Conservation (phyloP, 2,113 vertebrate genomes). For the Opisthocomus hoazin region DNA sequence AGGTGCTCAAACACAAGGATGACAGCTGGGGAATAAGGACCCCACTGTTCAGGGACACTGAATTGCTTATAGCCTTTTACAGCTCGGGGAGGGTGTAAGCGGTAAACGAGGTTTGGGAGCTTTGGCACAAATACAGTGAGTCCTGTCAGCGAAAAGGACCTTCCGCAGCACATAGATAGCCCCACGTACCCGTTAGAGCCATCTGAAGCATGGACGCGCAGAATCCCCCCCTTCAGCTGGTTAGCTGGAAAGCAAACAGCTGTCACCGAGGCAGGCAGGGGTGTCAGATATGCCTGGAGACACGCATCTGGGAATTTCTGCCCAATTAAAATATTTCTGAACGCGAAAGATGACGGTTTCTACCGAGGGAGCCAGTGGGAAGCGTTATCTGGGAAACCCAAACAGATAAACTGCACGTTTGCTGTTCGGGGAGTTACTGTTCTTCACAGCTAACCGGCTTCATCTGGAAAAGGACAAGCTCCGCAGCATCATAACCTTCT, state of each 20-base stretch:
- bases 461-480: not conserved
- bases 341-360: not conserved
- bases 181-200: not conserved
- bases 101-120: not conserved
- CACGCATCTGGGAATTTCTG: constrained; percentile 22
- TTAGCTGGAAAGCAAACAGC: constrained; percentile 29
- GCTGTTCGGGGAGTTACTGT: fast-evolving
- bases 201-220: not conserved
- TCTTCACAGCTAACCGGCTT: not conserved
- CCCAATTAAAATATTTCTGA: constrained; percentile 36
- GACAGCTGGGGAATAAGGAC: constrained; percentile 26
- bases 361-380: not conserved
- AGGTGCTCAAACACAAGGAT: not conserved
- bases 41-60: constrained; percentile 1
- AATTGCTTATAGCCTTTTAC: constrained; percentile 26
- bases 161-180: not conserved
- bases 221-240: not conserved
- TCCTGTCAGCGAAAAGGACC: not conserved
- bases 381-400: not conserved
- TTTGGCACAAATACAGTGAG: constrained; percentile 35
- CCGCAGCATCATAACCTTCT: not conserved
- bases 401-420: fast-evolving
- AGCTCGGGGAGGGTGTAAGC: not conserved
- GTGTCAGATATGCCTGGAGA: constrained; percentile 20
- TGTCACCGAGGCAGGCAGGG: not conserved